phyloP scores from a whole-genome alignment of 2,113 vertebrate genomes.

The Peucedramus taeniatus region DNA sequence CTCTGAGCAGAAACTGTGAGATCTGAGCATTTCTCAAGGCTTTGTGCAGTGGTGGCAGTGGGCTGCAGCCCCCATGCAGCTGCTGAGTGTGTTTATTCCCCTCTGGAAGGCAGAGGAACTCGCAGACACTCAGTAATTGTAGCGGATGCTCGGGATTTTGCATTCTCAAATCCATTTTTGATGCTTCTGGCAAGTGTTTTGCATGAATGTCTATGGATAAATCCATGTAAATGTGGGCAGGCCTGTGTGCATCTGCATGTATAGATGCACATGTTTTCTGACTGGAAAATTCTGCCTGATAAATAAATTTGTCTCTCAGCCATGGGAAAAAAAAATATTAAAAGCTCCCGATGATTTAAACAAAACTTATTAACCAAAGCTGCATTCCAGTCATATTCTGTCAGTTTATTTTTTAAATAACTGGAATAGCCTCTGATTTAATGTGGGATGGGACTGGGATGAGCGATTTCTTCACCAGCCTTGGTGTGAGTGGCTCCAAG shows the following conservation, averaged over 20 bases:
- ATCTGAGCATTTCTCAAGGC: not conserved
- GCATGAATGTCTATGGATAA: not conserved
- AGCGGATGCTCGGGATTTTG: not conserved
- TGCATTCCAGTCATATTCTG: not conserved
- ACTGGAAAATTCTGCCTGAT: conserved; percentile 19
- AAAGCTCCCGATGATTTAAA: not conserved
- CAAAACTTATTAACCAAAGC: not conserved
- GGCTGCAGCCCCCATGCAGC: conserved; percentile 32
- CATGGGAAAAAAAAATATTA: not conserved
- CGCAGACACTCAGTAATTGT: not conserved
- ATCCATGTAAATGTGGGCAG: not conserved
- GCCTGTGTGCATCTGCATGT: not conserved
- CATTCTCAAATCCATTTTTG: not conserved
- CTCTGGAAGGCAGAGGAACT: conserved; percentile 9
- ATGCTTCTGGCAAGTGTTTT: not conserved
- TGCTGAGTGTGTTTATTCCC: conserved; percentile 13
- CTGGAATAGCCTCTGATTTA: not conserved
- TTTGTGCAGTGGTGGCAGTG: not conserved
- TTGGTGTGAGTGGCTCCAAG: not conserved
- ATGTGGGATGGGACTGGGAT: not conserved
- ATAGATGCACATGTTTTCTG: not conserved
- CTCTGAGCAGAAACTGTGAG: conserved; percentile 5
- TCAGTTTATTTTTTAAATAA: not conserved
- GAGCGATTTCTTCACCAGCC: not conserved
- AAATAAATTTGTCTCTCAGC: not conserved